Conservation (phyloP, 2,113 vertebrate species). For the Pycnonotus jocosus region DNA sequence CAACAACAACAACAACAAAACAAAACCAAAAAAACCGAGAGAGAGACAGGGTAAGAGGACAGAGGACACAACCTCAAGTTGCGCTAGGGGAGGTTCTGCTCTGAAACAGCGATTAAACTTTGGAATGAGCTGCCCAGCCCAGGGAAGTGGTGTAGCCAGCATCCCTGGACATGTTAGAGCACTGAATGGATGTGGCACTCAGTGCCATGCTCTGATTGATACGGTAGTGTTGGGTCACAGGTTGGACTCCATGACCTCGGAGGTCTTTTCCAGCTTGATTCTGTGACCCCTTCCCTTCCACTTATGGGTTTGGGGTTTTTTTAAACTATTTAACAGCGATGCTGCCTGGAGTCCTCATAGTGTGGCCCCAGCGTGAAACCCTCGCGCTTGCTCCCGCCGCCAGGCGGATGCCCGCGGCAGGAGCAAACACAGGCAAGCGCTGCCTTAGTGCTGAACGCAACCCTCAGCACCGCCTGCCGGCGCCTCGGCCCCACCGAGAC, state of each 20-base stretch:
- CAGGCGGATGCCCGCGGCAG: accelerated
- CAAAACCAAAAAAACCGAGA: no score
- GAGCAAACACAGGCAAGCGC: neutral
- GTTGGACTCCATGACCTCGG: neutral
- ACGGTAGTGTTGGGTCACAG: no score
- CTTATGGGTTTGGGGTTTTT: no score
- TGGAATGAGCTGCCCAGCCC: neutral
- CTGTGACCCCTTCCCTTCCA: neutral
- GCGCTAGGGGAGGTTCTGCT: neutral
- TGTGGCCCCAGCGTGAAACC: no score
- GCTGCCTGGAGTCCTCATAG: accelerated
- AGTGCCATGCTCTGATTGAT: accelerated
- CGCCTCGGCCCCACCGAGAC: accelerated
- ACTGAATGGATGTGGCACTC: neutral
- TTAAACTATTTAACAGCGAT: neutral
- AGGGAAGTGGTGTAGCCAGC: neutral
- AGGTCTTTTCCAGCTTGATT: neutral
- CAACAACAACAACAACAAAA: no score
- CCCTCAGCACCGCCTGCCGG: accelerated
- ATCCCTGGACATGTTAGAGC: no score
- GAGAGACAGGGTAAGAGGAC: neutral
- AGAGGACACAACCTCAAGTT: neutral
- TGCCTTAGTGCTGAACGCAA: accelerated
- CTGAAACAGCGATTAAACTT: neutral
- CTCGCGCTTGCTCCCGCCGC: accelerated